Evolutionary conservation across 2,888 invertebrate species (phyloP).

Genomic region (Panzeria rudis): DNA sequence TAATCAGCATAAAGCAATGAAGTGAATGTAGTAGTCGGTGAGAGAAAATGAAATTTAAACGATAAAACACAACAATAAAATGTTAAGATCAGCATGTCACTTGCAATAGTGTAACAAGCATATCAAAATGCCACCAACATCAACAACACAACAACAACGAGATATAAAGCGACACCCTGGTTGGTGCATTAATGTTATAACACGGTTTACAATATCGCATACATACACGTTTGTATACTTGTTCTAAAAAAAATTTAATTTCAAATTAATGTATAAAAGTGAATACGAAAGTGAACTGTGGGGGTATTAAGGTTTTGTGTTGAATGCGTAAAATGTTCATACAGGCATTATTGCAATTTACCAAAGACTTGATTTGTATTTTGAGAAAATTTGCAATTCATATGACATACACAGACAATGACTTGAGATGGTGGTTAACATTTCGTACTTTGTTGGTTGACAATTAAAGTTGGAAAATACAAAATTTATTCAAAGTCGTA

Average conservation of each 20-base stretch:
- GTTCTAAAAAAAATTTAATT: conserved; percentile 41
- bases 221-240: not conserved
- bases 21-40: not conserved
- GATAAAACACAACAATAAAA: conserved; percentile 39
- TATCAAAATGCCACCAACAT: conserved; percentile 43
- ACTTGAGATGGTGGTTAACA: conserved; percentile 9
- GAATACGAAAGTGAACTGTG: not conserved
- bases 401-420: not conserved
- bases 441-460: not conserved
- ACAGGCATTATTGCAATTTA: not conserved
- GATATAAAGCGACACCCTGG: not conserved
- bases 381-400: conserved; percentile 3
- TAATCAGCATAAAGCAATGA: conserved; percentile 1
- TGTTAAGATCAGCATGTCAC: conserved; percentile 60
- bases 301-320: not conserved
- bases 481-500: not conserved
- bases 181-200: not conserved
- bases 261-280: conserved; percentile 12
- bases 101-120: conserved; percentile 44
- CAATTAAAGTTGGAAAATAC: not conserved
- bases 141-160: conserved; percentile 5
- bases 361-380: conserved; percentile 9
- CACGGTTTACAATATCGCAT: not conserved
- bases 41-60: conserved; percentile 10
- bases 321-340: too few species aligned